These are phyloP conservation scores for Cecidostiba fungosa DNA, from an alignment of 2,888 invertebrate species.

Conservation along the genomic window DNA sequence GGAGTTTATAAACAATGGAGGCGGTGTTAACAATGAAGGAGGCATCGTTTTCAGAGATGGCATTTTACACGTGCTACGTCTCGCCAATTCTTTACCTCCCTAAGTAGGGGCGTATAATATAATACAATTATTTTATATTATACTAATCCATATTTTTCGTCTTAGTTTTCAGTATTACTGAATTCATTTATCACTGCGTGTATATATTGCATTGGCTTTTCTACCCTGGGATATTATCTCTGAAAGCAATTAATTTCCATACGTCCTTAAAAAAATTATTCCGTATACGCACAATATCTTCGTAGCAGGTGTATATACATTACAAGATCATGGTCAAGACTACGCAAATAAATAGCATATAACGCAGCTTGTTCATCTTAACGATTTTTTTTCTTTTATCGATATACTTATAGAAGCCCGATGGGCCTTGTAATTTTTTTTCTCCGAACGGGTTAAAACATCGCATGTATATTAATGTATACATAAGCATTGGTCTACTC, in stretches of 20 bases:
- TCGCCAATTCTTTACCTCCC: too few relatives aligned
- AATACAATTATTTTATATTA: too few relatives aligned
- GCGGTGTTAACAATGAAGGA: too few relatives aligned
- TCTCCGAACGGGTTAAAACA: not conserved
- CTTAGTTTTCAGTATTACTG: too few relatives aligned
- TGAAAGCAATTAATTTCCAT: not conserved
- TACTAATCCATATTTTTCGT: too few relatives aligned
- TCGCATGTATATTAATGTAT: too few relatives aligned
- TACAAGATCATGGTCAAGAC: slow-evolving; percentile 58
- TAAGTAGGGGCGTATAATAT: too few relatives aligned
- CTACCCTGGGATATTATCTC: not conserved
- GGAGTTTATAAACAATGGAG: slow-evolving; percentile 21
- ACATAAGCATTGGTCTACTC: not conserved
- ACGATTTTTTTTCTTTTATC: slow-evolving; percentile 5
- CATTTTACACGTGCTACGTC: too few relatives aligned
- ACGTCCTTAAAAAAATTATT: not conserved
- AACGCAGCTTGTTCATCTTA: not conserved
- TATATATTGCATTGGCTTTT: too few relatives aligned
- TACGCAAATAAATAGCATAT: not conserved
- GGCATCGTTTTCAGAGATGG: not conserved
- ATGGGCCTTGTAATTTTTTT: slow-evolving; percentile 18
- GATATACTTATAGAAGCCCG: not conserved
- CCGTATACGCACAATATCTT: not conserved
- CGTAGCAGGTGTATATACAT: slow-evolving; percentile 8
- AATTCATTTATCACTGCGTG: too few relatives aligned